Conservation (phyloP, 1,140 invertebrate genomes). For the Halictus rubicundus region DNA sequence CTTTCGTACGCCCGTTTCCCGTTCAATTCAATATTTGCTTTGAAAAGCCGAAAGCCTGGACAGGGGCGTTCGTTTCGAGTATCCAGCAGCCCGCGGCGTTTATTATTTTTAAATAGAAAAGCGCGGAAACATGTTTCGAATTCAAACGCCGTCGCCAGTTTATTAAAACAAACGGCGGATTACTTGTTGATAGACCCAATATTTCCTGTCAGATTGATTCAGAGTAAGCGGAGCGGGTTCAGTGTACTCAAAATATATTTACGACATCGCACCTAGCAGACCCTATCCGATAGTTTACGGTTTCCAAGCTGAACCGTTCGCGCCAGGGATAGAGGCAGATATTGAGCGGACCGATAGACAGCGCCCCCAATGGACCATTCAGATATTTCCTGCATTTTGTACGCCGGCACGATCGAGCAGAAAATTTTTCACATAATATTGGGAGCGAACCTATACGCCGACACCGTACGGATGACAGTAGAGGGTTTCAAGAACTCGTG, state of each 20-base stretch:
- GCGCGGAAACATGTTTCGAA: neutral
- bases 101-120: too few species aligned
- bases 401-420: neutral
- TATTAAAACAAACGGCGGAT: neutral
- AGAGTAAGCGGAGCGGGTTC: neutral
- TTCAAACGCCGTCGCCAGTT: neutral
- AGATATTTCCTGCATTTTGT: slow-evolving; percentile 31
- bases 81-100: too few species aligned
- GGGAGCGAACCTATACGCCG: neutral
- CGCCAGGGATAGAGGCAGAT: slow-evolving; percentile 19
- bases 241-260: slow-evolving; percentile 20
- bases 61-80: too few species aligned
- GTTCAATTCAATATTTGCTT: too few species aligned
- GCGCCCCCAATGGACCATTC: slow-evolving; percentile 1
- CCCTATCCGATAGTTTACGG: neutral
- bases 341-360: slow-evolving; percentile 20
- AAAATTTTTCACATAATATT: slow-evolving; percentile 38
- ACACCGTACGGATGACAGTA: neutral
- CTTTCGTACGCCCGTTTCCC: too few species aligned
- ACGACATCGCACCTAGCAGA: neutral
- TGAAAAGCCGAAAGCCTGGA: too few species aligned
- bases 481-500: neutral
- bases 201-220: too few species aligned
- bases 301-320: neutral
- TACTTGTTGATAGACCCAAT: too few species aligned